Evolutionary conservation across 2,113 vertebrate genomes (phyloP), one percentile per base, ranked within the genome.

Genomic region (Lophochroa leadbeateri): DNA sequence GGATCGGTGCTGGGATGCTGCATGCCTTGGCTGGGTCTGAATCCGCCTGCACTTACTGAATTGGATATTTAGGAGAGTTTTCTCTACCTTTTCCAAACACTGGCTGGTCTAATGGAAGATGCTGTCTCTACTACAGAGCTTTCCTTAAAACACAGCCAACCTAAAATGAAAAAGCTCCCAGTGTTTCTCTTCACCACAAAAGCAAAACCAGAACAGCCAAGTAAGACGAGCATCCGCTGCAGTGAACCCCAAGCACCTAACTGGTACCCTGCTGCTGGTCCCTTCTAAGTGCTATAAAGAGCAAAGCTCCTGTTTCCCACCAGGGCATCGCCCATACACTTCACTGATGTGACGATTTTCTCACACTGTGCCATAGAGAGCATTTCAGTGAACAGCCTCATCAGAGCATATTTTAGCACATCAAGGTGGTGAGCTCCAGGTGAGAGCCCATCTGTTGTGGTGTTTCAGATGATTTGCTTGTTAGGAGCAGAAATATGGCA

Each of bases 291-390:
- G 61, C 8, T 20, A 2, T 12, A 18, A 61, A 21, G 39, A 63
- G 31, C 47, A 37, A 19, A 70, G 14, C 27, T 49, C 35, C 41
- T 5, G 0, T 37, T 33, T 55, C 41, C 27, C 8, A 2, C 53
- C 12, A 4, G 33, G 21, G 29, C 3, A 2, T 5, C 29, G 47
- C 43, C 47, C 18, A 13, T 15, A 16, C 4, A 0, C 41, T 24
- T 31, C 31, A 5, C 29, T 77, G 46, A 4, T 8, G 3, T 6
- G 25, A 13, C 13, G n/a, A 19, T 46, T 67, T 72, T 29, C 49
- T 68, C 1, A 1, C 4, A 0, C 33, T 39, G 29, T 44, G 71
- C 65, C 16, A 2, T 6, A n/a, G 7, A 37, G 33, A 31, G 37
- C 52, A 39, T 77, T 86, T 68, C 43, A 11, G 52, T 5, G 46